Evolutionary conservation across 2,797 vertebrate genomes (phyloP).

Genomic region (Momotus momota): DNA sequence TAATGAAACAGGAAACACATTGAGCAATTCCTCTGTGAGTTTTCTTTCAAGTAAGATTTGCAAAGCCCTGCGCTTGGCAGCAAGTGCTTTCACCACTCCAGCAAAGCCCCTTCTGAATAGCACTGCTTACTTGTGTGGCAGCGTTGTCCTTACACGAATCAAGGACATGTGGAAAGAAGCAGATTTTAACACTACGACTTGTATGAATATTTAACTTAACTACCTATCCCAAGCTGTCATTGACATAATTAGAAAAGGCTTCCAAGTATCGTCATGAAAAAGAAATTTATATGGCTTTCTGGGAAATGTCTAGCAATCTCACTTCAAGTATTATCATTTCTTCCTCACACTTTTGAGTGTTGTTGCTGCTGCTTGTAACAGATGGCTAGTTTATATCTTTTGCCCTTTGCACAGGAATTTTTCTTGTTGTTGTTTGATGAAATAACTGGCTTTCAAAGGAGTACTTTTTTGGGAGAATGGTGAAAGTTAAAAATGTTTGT

Average conservation of each 20-base stretch:
- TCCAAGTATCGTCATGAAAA: not conserved
- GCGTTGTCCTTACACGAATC: not conserved
- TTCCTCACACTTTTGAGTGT: not conserved
- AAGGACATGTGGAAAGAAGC: not conserved
- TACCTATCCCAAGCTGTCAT: not conserved
- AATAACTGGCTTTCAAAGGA: constrained; percentile 1
- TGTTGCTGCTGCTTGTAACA: constrained; percentile 31
- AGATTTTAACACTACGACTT: not conserved
- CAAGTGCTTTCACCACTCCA: not conserved
- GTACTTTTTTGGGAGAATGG: not conserved
- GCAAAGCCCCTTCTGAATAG: not conserved
- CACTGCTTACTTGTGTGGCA: not conserved
- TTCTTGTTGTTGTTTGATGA: constrained; percentile 10
- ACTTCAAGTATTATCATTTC: not conserved
- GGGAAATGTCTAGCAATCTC: not conserved
- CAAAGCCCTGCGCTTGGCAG: not conserved
- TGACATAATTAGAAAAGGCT: not conserved
- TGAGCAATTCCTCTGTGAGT: not conserved
- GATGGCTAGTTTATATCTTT: constrained; percentile 56
- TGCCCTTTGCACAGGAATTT: not conserved
- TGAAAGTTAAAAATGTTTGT: not conserved
- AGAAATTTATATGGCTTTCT: not conserved
- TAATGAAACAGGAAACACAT: not conserved
- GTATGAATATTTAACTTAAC: not conserved
- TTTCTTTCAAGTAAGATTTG: not conserved